Evolutionary conservation across 2,888 invertebrate genomes (phyloP), one percentile per base, ranked within the genome.

Genomic region (Scelioninae gen. 2): DNA sequence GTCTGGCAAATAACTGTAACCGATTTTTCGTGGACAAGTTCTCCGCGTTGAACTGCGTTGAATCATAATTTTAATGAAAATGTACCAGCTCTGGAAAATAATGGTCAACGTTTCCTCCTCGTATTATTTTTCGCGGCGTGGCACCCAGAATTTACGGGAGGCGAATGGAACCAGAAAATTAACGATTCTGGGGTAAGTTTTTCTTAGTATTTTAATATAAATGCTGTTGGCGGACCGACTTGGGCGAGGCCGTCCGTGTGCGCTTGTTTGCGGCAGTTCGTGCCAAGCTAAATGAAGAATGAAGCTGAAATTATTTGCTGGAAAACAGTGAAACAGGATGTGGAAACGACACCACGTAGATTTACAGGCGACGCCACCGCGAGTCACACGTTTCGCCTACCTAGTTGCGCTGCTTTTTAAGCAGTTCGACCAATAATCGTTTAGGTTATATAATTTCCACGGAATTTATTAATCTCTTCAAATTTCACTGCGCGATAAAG

Each of bases 101-200:
- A 86, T 85, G 85, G 85, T 86, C 85, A 86, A 85, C 85, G 82
- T 85, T 86, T 86, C 85, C 85, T 85, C 77, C 78, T 81, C 84
- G 82, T 85, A 86, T 86, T 85, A 86, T 85, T 86, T 85, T 82
- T 81, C 80, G 78, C 78, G 78, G 77, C 73, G 73, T 74, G 77
- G 77, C 76, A 74, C 76, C 78, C 76, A 78, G 80, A 81, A 85
- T 85, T 84, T 85, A 85, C 85, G 85, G 82, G 83, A 85, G 84
- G 82, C 82, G 82, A 86, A 86, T 86, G 84, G 85, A 85, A 85
- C 85, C 85, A 86, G 86, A 85, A 86, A 86, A 86, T 86, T 86
- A 86, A 86, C 85, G 86, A 86, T 86, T 85, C 84, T 74, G 75
- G 75, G 80, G 80, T 81, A 84, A 86, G 84, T 86, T 86, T 86